phyloP scores from a whole-genome alignment of 1,140 invertebrate genomes.

The Conopomorpha cramerella region DNA sequence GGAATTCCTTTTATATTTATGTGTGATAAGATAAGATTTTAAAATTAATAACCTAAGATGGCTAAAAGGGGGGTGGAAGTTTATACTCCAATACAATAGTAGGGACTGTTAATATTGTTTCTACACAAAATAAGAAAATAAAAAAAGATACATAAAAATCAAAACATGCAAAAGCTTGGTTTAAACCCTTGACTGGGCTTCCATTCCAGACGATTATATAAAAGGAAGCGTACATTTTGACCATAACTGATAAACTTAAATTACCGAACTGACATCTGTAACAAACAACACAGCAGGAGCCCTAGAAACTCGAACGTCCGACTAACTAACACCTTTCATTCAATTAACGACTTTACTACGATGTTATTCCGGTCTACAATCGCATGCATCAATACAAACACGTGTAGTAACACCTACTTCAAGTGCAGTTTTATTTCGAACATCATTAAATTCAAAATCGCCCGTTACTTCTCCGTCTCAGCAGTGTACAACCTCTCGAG shows the following conservation, averaged over 20 bases:
- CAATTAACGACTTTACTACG: slow-evolving; percentile 9
- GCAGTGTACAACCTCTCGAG: slow-evolving; percentile 17
- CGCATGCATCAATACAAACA: background rate
- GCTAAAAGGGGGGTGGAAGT: no score
- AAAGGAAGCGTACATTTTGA: no score
- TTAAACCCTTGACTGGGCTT: no score
- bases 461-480: slow-evolving; percentile 3
- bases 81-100: no score
- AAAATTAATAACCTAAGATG: no score
- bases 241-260: slow-evolving; percentile 24
- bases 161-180: no score
- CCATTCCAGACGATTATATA: no score
- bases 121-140: no score
- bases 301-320: slow-evolving; percentile 9
- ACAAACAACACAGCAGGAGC: slow-evolving; percentile 31
- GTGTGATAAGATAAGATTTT: no score
- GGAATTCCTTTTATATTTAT: no score
- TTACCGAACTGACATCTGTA: slow-evolving; percentile 23
- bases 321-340: background rate
- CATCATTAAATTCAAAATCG: slow-evolving; percentile 5
- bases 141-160: no score
- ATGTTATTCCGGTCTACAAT: slow-evolving; percentile 11
- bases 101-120: no score
- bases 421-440: slow-evolving; percentile 1
- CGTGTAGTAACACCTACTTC: background rate